Conservation (phyloP, 2,797 vertebrate species). For the Morelia viridis region DNA sequence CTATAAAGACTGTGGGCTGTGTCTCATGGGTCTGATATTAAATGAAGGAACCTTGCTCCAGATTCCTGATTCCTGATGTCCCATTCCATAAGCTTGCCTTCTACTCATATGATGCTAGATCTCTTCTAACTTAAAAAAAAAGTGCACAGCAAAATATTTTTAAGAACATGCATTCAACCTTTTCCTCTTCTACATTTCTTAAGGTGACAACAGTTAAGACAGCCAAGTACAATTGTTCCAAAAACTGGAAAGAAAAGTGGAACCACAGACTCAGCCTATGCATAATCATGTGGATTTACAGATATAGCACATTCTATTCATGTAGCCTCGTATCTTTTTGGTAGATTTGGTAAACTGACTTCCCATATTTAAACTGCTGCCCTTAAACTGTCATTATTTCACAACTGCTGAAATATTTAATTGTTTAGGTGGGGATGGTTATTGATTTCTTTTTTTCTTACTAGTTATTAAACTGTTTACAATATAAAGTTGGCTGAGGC, state of each 20-base stretch:
- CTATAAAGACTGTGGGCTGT: neutral
- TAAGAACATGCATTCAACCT: neutral
- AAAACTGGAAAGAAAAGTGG: neutral
- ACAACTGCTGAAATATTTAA: neutral
- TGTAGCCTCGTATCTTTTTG: neutral
- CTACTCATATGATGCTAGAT: neutral
- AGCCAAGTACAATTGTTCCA: neutral
- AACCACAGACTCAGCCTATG: neutral
- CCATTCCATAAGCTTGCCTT: neutral
- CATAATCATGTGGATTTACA: neutral
- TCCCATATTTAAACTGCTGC: neutral
- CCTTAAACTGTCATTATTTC: neutral
- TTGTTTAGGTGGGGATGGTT: neutral
- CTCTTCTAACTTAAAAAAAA: neutral
- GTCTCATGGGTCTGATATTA: neutral
- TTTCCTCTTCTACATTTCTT: neutral
- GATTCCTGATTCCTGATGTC: neutral
- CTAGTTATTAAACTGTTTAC: neutral
- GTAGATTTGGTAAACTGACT: neutral
- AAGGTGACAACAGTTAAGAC: neutral
- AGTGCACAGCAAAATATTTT: neutral
- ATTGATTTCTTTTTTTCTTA: neutral
- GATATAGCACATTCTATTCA: too few relatives aligned
- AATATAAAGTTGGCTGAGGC: neutral
- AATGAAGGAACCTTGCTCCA: neutral